Evolutionary conservation across 2,888 invertebrate genomes (phyloP).

Genomic region (Anticlea derivata): DNA sequence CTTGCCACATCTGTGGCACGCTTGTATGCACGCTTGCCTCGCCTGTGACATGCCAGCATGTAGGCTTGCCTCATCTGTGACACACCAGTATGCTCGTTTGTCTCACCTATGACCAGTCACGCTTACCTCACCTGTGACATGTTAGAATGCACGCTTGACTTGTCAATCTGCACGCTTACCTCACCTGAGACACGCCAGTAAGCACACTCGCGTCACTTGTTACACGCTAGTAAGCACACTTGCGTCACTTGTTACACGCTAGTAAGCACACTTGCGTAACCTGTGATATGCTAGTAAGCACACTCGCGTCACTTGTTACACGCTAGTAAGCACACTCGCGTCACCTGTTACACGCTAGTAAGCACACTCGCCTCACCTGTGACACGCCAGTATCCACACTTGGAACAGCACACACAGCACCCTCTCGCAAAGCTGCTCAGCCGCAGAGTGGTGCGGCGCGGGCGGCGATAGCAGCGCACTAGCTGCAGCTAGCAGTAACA

Average conservation of each 20-base stretch:
- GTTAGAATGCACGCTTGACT: too few species aligned
- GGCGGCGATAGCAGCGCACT: conserved; percentile 96
- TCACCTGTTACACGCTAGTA: too few species aligned
- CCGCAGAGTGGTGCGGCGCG: conserved; percentile 96
- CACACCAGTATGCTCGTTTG: conserved; percentile 17
- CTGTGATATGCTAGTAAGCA: too few species aligned
- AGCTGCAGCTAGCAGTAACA: conserved; percentile 92
- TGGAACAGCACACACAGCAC: conserved; percentile 97
- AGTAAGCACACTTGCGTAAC: too few species aligned
- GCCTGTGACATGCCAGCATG: conserved; percentile 31
- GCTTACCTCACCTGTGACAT: not conserved
- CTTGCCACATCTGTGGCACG: too few species aligned
- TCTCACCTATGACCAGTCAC: not conserved
- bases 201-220: too few species aligned
- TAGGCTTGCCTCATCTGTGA: conserved; percentile 17
- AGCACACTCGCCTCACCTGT: conserved; percentile 24
- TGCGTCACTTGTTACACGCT: too few species aligned
- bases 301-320: too few species aligned
- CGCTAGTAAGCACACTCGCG: too few species aligned
- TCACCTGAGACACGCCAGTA: not conserved
- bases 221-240: too few species aligned
- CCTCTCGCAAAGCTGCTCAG: conserved; percentile 96
- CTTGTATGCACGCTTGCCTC: not conserved
- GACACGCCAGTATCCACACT: conserved; percentile 41
- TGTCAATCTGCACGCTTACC: too few species aligned